Percentiles rank a stretch among this genome's conserved stretches.
Conservation (phyloP, 2,888 invertebrate species). For the Spisula subtruncata region DNA sequence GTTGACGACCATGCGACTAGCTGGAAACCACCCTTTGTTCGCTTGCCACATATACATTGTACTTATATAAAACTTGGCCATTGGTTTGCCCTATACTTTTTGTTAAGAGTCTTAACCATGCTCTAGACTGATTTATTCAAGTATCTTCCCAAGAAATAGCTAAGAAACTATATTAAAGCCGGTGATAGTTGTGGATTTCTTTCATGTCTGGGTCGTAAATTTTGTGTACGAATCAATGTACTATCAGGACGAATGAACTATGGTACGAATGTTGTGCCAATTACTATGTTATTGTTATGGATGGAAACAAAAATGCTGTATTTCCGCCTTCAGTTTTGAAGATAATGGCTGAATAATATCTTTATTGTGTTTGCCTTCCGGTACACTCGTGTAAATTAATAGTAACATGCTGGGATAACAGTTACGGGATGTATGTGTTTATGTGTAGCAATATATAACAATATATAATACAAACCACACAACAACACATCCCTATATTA, state of each 20-base stretch:
- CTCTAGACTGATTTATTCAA: constrained; percentile 3
- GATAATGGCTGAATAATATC: neutral
- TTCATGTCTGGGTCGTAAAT: constrained; percentile 16
- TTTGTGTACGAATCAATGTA: constrained; percentile 15
- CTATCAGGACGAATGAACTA: neutral
- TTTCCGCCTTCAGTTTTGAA: constrained; percentile 7
- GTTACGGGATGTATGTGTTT: neutral
- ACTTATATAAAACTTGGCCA: neutral
- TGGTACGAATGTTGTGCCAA: neutral
- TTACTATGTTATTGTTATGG: neutral
- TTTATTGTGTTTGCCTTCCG: neutral
- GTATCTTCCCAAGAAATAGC: neutral
- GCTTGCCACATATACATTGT: no score
- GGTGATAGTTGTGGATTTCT: neutral
- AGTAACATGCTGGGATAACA: neutral
- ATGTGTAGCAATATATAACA: no score
- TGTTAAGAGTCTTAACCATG: neutral
- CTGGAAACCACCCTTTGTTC: no score
- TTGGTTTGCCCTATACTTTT: neutral
- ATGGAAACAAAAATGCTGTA: neutral
- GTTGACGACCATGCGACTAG: no score
- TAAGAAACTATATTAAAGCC: neutral
- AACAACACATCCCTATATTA: no score
- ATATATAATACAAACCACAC: no score
- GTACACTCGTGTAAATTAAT: neutral